A percentile compares a stretch with the other conserved stretches of the same genome.
phyloP scores from a whole-genome alignment of 2,888 invertebrate genomes.

The Papilio demoleus region DNA sequence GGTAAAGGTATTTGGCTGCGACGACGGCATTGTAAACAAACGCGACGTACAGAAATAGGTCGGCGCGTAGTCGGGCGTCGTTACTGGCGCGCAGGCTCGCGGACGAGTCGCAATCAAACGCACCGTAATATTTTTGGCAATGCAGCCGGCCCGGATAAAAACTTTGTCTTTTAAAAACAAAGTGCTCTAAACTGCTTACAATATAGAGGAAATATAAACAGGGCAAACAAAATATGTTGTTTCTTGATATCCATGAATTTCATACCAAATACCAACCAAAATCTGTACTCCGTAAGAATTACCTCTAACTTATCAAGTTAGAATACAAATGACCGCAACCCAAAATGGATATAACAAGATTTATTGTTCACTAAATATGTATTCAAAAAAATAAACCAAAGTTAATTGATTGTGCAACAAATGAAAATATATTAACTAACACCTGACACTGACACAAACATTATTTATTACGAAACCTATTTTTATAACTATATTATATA shows the following conservation, averaged over 20 bases:
- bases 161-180: conserved; percentile 13
- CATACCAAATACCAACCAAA: too few species aligned
- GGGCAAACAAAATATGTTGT: neutral
- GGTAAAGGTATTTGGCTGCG: conserved; percentile 43
- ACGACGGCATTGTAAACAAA: conserved; percentile 60
- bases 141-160: conserved; percentile 41
- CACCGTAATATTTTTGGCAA: conserved; percentile 48
- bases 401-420: conserved; percentile 13
- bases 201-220: conserved; percentile 1
- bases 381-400: neutral
- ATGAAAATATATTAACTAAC: neutral
- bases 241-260: neutral
- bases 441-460: conserved; percentile 13
- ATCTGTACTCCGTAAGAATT: too few species aligned
- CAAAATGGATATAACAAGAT: neutral
- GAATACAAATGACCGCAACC: neutral
- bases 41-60: conserved; percentile 48
- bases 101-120: conserved; percentile 13
- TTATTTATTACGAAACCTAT: neutral
- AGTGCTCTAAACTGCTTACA: neutral
- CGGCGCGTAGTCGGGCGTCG: conserved; percentile 36
- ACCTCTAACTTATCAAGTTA: too few species aligned
- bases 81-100: conserved; percentile 11
- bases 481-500: neutral
- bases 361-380: neutral